Base-by-base conservation (phyloP, 2,113 vertebrate genomes). In the Emberiza fucata region DNA sequence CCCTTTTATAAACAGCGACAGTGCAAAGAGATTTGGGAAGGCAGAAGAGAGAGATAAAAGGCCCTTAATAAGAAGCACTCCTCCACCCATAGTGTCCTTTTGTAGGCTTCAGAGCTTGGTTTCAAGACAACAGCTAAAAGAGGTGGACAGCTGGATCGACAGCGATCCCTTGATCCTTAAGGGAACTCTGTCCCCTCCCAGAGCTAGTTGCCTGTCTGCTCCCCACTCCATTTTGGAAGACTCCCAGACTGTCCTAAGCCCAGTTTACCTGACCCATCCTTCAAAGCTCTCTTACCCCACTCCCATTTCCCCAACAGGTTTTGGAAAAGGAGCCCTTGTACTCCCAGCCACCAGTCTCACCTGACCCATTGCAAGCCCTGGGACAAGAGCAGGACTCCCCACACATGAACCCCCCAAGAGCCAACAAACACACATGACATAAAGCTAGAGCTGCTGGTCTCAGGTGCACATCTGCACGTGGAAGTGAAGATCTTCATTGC, bases 1-100 rank as follows among this genome's bases (percentile, higher is more conserved):
- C 61, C 56, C 71, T 87, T 91, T 93, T 50, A 57, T 93, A 88
- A 88, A 84, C 27, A 84, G 28, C 1, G 0, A 86, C 86, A 93
- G 77, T 70, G 81, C 82, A 92, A 93, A 94, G 76, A 69, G 23
- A 88, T 92, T 95, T 50, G 45, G 71, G 31, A 90, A 90, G 39
- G 54, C 85, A 92, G 71, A 80, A 87, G 40, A 94, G 35, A 97
- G 35, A 97, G 82, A 88, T 95, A 90, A 86, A 95, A 94, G 50
- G 11, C 37, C 54, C 90, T 80, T 90, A 94, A 86, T 86, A 86
- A 95, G 71, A 69, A 76, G 57, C 0, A 1, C 29, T 93, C 23
- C 63, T 61, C 79, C 22, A 3, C 85, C 86, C 64, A 86, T 33
- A 2, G 18, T 73, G 68, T 57, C 79, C 63, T 92, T 96, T 73